Percentiles rank a stretch among this genome's conserved stretches.
These are phyloP conservation scores for Anas platyrhynchos DNA, from an alignment of 2,113 vertebrate genomes.

Conservation along the genomic window DNA sequence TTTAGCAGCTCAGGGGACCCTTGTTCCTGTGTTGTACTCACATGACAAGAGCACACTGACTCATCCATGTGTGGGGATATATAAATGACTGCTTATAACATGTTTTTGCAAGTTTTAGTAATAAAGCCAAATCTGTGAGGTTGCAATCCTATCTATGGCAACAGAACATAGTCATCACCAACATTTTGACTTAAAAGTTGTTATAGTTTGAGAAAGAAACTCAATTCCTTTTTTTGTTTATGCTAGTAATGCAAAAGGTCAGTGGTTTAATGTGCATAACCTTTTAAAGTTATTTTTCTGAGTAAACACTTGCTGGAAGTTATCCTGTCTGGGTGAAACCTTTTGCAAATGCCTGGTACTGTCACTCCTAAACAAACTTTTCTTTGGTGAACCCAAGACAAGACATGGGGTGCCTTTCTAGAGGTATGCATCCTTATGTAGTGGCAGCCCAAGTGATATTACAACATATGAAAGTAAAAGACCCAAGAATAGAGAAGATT, in stretches of 20 bases:
- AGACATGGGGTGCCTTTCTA: background rate
- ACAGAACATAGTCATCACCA: background rate
- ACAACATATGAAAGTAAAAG: background rate
- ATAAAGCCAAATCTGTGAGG: conserved; percentile 24
- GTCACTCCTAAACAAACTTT: background rate
- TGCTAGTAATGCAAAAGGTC: background rate
- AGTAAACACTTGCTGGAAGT: conserved; percentile 45
- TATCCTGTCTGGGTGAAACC: conserved; percentile 12
- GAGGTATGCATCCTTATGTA: background rate
- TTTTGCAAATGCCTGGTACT: conserved; percentile 25
- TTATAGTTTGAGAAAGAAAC: background rate
- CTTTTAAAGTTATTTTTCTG: conserved; percentile 48
- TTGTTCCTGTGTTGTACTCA: conserved; percentile 19
- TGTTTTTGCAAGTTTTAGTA: conserved; percentile 51
- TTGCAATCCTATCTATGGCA: conserved; percentile 2
- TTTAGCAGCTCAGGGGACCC: conserved; percentile 43
- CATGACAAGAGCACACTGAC: conserved; percentile 2
- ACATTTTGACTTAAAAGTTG: background rate
- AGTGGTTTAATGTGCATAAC: background rate
- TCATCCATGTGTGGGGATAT: conserved; percentile 31
- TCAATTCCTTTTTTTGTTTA: background rate
- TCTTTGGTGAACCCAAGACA: background rate
- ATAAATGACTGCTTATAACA: conserved; percentile 33
- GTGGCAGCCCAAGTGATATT: background rate
- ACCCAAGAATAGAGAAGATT: background rate